A percentile compares a stretch with the other conserved stretches of the same genome.
These are phyloP conservation scores for Oscheius sp. DNA, from an alignment of 2,888 invertebrate species.

Conservation along the genomic window DNA sequence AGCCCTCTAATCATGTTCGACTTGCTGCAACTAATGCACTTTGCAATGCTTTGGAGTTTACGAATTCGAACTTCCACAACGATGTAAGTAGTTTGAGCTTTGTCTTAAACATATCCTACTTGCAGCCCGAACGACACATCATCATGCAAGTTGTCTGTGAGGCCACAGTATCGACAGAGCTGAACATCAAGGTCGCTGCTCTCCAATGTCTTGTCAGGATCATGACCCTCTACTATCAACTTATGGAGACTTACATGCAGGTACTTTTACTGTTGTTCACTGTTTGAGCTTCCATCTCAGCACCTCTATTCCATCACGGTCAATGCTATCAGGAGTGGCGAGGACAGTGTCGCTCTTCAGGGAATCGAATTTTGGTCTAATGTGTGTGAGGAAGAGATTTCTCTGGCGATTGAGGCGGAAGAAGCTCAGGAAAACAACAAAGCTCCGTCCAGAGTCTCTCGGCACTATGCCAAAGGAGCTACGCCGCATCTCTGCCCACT, in stretches of 20 bases:
- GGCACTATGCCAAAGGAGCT: conserved; percentile 98
- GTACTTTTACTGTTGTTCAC: conserved; percentile 87
- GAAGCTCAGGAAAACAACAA: conserved; percentile 91
- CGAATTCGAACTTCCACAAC: conserved; percentile 96
- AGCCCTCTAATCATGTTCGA: conserved; percentile 86
- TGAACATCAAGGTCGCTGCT: conserved; percentile 93
- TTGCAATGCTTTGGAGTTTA: conserved; percentile 96
- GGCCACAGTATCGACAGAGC: conserved; percentile 92
- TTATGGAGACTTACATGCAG: conserved; percentile 99
- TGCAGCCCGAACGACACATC: conserved; percentile 89
- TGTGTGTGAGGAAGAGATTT: conserved; percentile 98
- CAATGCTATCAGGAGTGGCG: conserved; percentile 96
- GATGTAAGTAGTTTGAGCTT: conserved; percentile 78
- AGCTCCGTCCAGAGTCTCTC: conserved; percentile 90
- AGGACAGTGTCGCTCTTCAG: conserved; percentile 84
- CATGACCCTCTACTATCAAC: conserved; percentile 95
- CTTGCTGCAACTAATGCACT: conserved; percentile 96
- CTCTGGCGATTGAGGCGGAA: conserved; percentile 90
- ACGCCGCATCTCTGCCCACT: conserved; percentile 93
- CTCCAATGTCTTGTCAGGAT: conserved; percentile 98
- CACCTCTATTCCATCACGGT: conserved; percentile 83
- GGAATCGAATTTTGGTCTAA: conserved; percentile 99
- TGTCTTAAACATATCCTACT: conserved; percentile 28
- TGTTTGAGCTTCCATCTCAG: conserved; percentile 39
- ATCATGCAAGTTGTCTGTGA: conserved; percentile 99